These are phyloP conservation scores for Drosophila buzzatii DNA, from an alignment of 2,888 invertebrate species.

Conservation along the genomic window DNA sequence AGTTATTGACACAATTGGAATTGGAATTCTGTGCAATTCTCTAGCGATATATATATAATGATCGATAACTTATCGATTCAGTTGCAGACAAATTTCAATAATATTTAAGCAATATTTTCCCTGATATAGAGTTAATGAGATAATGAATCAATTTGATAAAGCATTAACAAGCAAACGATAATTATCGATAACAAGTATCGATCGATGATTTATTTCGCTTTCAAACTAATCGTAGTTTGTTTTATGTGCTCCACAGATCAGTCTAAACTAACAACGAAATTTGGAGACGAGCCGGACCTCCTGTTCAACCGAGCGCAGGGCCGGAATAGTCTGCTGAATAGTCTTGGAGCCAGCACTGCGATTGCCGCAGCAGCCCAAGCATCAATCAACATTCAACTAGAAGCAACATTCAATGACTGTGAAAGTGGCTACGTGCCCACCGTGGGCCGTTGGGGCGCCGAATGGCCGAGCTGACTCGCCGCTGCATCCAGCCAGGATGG, in stretches of 20 bases:
- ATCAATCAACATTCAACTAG: conserved; percentile 84
- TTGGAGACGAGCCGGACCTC: conserved; percentile 88
- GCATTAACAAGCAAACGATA: background rate
- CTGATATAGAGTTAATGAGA: background rate
- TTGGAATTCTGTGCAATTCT: too few relatives aligned
- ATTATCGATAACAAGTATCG: background rate
- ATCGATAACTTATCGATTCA: background rate
- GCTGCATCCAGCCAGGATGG: conserved; percentile 83
- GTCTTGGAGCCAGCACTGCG: conserved; percentile 79
- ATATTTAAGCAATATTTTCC: background rate
- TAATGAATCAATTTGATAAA: background rate
- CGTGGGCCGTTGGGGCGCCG: conserved; percentile 96
- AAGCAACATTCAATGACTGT: conserved; percentile 86
- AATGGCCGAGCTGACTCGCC: conserved; percentile 99
- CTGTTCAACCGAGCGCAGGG: conserved; percentile 87
- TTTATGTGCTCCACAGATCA: conserved; percentile 87
- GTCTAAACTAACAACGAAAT: conserved; percentile 89
- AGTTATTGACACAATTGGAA: too few relatives aligned
- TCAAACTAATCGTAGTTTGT: background rate
- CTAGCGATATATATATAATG: too few relatives aligned
- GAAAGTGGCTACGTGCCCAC: conserved; percentile 89
- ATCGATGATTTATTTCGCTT: background rate
- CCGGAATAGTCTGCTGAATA: conserved; percentile 86
- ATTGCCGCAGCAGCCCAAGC: conserved; percentile 61
- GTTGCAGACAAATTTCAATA: background rate